Conservation (phyloP, 2,113 vertebrate genomes). For the Puntigrus tetrazona region DNA sequence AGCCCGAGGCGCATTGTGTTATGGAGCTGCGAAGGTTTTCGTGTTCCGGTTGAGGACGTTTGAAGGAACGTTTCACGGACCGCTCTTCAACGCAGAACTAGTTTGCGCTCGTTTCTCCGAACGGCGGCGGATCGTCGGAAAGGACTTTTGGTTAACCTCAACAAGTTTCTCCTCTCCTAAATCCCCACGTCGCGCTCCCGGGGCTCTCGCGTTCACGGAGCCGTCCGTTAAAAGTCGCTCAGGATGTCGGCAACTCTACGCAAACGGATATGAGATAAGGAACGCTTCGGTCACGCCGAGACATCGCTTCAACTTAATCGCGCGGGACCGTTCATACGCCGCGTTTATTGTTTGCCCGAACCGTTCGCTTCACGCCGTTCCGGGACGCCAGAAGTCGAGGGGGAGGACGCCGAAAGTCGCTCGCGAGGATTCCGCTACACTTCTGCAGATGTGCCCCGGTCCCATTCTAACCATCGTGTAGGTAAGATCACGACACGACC, state of each 20-base stretch:
- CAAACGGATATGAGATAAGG: conserved; percentile 12
- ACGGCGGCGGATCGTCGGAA: neutral
- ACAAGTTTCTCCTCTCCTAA: conserved; percentile 20
- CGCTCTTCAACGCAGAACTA: neutral
- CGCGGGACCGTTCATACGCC: neutral
- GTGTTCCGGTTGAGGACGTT: conserved; percentile 33
- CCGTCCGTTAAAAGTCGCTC: neutral
- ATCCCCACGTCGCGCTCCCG: neutral
- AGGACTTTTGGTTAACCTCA: conserved; percentile 5
- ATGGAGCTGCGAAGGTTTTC: conserved; percentile 66
- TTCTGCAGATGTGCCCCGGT: conserved; percentile 68
- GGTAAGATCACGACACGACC: conserved; percentile 66
- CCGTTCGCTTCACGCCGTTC: conserved; percentile 1
- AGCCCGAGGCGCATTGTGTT: conserved; percentile 39
- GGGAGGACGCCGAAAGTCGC: neutral
- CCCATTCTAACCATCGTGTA: conserved; percentile 73
- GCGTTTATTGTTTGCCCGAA: neutral
- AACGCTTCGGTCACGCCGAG: neutral
- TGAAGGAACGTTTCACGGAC: neutral
- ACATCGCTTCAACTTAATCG: neutral
- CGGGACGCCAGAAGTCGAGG: neutral
- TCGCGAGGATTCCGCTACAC: conserved; percentile 28
- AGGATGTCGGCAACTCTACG: neutral
- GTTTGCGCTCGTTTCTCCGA: neutral
- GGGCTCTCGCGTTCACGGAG: neutral